These are phyloP conservation scores for Hyposoter dolosus DNA, from an alignment of 2,888 invertebrate species.

Conservation along the genomic window DNA sequence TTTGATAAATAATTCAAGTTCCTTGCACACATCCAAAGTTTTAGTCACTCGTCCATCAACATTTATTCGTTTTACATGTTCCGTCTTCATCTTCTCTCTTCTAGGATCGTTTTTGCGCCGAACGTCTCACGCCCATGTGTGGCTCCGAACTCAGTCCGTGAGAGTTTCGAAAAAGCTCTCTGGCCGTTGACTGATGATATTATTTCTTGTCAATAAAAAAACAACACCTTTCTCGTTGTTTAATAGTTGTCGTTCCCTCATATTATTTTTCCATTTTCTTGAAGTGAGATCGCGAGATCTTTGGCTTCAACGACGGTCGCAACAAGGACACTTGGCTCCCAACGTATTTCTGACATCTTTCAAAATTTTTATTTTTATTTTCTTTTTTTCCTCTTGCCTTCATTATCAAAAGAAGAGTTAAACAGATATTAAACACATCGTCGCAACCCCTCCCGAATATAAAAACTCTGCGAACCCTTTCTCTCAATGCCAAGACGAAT, in stretches of 20 bases:
- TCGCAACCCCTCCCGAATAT: conserved; percentile 73
- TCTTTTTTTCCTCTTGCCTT: conserved; percentile 23
- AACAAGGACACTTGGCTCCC: conserved; percentile 85
- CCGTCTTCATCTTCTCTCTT: conserved; percentile 60
- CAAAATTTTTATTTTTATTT: conserved; percentile 69
- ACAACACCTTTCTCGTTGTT: conserved; percentile 42
- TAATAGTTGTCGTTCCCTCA: conserved; percentile 21
- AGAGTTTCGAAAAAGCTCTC: conserved; percentile 73
- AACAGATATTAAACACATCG: conserved; percentile 47
- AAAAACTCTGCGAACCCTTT: conserved; percentile 69
- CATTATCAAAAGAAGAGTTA: conserved; percentile 47
- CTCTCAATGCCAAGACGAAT: conserved; percentile 50
- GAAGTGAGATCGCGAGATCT: conserved; percentile 84
- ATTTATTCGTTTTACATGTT: conserved; percentile 52
- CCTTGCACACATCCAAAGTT: conserved; percentile 22
- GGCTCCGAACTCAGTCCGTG: conserved; percentile 84
- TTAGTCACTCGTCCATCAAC: conserved; percentile 44
- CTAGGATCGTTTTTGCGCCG: conserved; percentile 84
- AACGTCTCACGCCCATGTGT: conserved; percentile 83
- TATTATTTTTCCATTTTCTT: conserved; percentile 42
- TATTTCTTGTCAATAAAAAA: conserved; percentile 71
- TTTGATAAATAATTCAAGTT: conserved; percentile 21
- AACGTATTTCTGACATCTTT: conserved; percentile 83
- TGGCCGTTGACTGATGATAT: conserved; percentile 74
- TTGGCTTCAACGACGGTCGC: conserved; percentile 85